phyloP scores from a whole-genome alignment of 2,888 invertebrate genomes.

The Noctua comes region DNA sequence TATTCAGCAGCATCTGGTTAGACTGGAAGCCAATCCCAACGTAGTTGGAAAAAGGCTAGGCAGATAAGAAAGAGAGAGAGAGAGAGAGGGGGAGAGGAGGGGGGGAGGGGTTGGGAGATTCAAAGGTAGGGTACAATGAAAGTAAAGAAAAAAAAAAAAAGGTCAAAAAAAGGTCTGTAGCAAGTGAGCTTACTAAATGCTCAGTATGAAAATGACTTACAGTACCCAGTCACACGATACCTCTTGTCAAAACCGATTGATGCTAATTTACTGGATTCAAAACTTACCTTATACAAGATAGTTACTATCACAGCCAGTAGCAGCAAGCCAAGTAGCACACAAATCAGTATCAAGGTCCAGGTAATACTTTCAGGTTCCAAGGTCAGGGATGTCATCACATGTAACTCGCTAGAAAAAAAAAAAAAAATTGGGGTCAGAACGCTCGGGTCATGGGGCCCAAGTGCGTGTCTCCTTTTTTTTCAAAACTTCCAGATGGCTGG shows the following conservation, averaged over 20 bases:
- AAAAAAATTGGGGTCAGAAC: not conserved
- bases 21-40: too few relatives aligned
- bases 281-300: conserved; percentile 58
- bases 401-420: conserved; percentile 36
- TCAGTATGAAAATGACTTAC: not conserved
- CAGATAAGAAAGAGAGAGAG: too few relatives aligned
- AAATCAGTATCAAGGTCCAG: conserved; percentile 58
- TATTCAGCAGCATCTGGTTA: too few relatives aligned
- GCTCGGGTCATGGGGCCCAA: too few relatives aligned
- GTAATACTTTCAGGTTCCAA: conserved; percentile 58
- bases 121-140: too few relatives aligned
- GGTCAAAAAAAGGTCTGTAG: not conserved
- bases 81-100: too few relatives aligned
- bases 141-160: too few relatives aligned
- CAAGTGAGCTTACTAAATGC: not conserved
- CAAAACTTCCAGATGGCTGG: too few relatives aligned
- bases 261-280: not conserved
- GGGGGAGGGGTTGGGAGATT: too few relatives aligned
- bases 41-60: too few relatives aligned
- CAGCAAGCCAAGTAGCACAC: conserved; percentile 58
- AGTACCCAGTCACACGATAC: not conserved
- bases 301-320: conserved; percentile 56
- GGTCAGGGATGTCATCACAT: conserved; percentile 52
- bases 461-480: too few relatives aligned
- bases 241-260: not conserved